phyloP scores from a whole-genome alignment of 2,888 invertebrate genomes.

The Thera obeliscata region DNA sequence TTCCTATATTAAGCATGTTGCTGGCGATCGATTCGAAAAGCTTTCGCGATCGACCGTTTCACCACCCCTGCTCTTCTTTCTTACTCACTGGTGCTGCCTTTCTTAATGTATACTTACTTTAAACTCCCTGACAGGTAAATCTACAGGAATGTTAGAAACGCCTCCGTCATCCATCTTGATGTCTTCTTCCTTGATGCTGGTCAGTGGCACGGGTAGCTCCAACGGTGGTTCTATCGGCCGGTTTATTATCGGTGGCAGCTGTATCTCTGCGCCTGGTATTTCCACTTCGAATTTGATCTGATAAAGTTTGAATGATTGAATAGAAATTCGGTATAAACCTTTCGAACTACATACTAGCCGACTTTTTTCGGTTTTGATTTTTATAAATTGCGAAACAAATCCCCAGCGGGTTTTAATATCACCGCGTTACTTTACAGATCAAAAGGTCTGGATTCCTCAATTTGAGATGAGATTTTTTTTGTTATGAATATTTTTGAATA shows the following conservation, averaged over 20 bases:
- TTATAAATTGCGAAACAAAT: no score
- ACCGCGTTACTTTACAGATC: no score
- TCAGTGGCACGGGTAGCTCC: slow-evolving; percentile 70
- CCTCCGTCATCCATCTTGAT: slow-evolving; percentile 60
- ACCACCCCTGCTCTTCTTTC: no score
- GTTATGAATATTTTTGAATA: no score
- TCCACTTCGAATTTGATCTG: slow-evolving; percentile 64
- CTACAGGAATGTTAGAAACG: slow-evolving; percentile 51
- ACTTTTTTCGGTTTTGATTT: no score
- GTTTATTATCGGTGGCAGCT: slow-evolving; percentile 40
- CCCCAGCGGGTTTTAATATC: no score
- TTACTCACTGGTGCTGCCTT: not conserved
- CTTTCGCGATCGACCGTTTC: no score
- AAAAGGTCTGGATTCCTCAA: no score
- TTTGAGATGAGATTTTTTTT: no score
- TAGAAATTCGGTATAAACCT: not conserved
- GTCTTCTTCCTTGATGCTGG: slow-evolving; percentile 76
- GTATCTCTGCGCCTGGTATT: slow-evolving; percentile 45
- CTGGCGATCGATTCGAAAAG: no score
- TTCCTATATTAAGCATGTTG: no score
- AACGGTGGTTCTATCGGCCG: slow-evolving; percentile 41
- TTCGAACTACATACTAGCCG: no score
- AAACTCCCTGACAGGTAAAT: slow-evolving; percentile 63
- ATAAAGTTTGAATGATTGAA: not conserved
- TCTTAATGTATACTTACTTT: slow-evolving; percentile 56